Evolutionary conservation across 2,888 invertebrate species (phyloP).

Genomic region (Poecilobothrus nobilitatus): DNA sequence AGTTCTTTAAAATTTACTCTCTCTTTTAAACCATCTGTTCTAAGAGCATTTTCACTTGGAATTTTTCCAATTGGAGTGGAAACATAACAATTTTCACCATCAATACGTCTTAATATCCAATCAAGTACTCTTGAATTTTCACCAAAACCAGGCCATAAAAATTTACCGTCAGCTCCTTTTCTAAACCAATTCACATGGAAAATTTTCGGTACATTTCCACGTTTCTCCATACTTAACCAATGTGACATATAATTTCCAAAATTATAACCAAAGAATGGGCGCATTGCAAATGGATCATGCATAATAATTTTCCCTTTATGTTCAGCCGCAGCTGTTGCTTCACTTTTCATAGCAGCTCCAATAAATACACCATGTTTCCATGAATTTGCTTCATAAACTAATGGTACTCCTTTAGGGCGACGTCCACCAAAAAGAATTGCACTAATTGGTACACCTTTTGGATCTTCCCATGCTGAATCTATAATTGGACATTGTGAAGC

Average conservation of each 20-base stretch:
- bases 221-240: slow-evolving; percentile 80
- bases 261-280: slow-evolving; percentile 99
- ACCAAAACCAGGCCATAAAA: slow-evolving; percentile 98
- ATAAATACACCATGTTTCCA: slow-evolving; percentile 97
- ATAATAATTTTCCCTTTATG: slow-evolving; percentile 82
- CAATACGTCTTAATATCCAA: slow-evolving; percentile 85
- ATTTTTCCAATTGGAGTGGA: slow-evolving; percentile 69
- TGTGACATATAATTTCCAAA: slow-evolving; percentile 91
- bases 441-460: slow-evolving; percentile 88
- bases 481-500: slow-evolving; percentile 93
- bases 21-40: slow-evolving; percentile 59
- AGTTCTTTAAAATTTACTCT: slow-evolving; percentile 66
- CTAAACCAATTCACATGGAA: slow-evolving; percentile 99
- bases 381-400: slow-evolving; percentile 82
- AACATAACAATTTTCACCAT: slow-evolving; percentile 60
- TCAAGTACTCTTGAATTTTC: slow-evolving; percentile 94
- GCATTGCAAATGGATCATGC: slow-evolving; percentile 99
- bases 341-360: slow-evolving; percentile 90
- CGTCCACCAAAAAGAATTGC: slow-evolving; percentile 96
- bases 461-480: slow-evolving; percentile 84
- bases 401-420: slow-evolving; percentile 84
- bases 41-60: slow-evolving; percentile 56
- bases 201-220: slow-evolving; percentile 73
- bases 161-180: slow-evolving; percentile 72
- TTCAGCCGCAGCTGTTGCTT: slow-evolving; percentile 98